Percentiles rank a stretch among this genome's conserved stretches.
Conservation (phyloP, 2,888 invertebrate genomes). For the Hydriomena furcata region DNA sequence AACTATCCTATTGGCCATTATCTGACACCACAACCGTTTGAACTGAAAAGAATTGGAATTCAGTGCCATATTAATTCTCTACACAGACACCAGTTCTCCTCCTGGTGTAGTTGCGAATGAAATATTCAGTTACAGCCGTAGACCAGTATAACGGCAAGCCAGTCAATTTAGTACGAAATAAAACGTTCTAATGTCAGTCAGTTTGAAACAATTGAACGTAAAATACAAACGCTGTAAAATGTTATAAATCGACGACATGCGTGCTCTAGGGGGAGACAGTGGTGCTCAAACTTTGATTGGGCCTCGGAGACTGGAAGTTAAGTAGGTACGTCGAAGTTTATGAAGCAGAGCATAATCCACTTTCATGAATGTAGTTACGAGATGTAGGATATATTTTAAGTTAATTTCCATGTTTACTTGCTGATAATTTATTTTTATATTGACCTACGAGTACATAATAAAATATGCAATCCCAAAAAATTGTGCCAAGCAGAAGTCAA, state of each 20-base stretch:
- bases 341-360: constrained; percentile 9
- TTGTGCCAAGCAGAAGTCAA: too few relatives aligned
- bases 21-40: neutral
- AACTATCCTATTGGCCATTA: neutral
- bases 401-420: too few relatives aligned
- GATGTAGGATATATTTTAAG: neutral
- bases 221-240: neutral
- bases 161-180: constrained; percentile 22
- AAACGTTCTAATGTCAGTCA: constrained; percentile 29
- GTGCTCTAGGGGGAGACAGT: constrained; percentile 18
- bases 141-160: constrained; percentile 12
- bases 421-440: too few relatives aligned
- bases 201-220: constrained; percentile 26
- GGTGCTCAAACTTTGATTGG: constrained; percentile 20
- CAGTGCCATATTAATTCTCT: constrained; percentile 10
- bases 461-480: too few relatives aligned
- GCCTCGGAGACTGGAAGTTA: neutral
- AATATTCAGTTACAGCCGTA: constrained; percentile 18
- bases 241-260: constrained; percentile 23
- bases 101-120: constrained; percentile 20
- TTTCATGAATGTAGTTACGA: neutral
- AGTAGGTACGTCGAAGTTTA: constrained; percentile 7
- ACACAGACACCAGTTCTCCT: constrained; percentile 2
- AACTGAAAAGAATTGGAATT: constrained; percentile 21
- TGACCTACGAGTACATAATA: too few relatives aligned